Conservation (phyloP, 2,113 vertebrate species). For the Pycnonotus jocosus region DNA sequence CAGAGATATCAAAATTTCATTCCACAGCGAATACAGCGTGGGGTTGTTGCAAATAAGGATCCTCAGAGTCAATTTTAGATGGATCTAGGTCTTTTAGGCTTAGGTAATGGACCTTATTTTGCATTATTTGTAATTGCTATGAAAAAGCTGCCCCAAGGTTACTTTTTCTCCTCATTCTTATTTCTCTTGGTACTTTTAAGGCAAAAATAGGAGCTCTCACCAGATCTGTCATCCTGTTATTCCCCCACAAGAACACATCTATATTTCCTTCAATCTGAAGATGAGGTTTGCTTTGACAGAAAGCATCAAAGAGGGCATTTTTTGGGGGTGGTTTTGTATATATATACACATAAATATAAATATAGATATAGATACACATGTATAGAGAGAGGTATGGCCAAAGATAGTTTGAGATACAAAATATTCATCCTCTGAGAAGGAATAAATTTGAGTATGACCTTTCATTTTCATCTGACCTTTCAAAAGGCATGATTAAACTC, state of each 20-base stretch:
- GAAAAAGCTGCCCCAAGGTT: not conserved
- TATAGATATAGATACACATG: not conserved
- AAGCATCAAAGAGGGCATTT: not conserved
- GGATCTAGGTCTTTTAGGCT: not conserved
- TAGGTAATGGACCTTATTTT: not conserved
- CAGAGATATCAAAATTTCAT: not conserved
- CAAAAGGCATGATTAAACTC: slow-evolving; percentile 18
- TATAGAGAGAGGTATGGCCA: not conserved
- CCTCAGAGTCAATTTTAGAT: not conserved
- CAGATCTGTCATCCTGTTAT: not conserved
- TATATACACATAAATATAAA: not conserved
- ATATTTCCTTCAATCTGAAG: not conserved
- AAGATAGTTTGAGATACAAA: not conserved
- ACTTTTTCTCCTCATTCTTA: not conserved
- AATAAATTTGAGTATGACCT: not conserved
- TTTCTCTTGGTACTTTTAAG: not conserved
- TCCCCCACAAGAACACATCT: not conserved
- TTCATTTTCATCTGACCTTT: slow-evolving; percentile 43
- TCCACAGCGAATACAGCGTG: not conserved
- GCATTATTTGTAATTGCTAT: not conserved
- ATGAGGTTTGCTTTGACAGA: not conserved
- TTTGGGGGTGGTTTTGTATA: not conserved
- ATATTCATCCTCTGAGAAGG: not conserved
- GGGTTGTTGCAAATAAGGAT: not conserved
- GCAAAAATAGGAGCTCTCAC: not conserved